Percentiles rank a stretch among this genome's conserved stretches.
Conservation (phyloP, 2,113 vertebrate genomes). For the Terrapene triunguis region DNA sequence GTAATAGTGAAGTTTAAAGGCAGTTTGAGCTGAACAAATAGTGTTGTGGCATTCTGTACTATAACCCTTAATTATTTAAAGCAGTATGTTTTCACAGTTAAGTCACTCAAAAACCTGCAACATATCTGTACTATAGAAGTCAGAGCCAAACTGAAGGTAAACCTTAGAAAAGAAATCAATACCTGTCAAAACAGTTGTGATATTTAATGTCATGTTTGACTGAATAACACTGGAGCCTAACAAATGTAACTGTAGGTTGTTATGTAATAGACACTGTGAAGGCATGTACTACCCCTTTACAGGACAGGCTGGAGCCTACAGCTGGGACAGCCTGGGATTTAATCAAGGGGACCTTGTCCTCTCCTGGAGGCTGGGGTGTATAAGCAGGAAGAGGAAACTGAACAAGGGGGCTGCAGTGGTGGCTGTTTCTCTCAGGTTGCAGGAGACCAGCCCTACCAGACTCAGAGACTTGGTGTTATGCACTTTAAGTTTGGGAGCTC, state of each 20-base stretch:
- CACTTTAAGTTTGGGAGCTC: background rate
- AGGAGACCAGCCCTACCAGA: background rate
- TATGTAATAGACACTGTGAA: background rate
- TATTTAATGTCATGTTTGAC: conserved; percentile 2
- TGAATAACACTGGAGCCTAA: conserved; percentile 3
- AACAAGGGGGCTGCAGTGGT: background rate
- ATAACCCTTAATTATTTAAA: conserved; percentile 8
- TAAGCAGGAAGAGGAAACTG: background rate
- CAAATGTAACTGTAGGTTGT: background rate
- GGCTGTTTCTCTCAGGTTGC: background rate
- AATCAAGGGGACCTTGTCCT: background rate
- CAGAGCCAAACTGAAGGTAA: background rate
- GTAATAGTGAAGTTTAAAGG: background rate
- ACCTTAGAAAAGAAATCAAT: conserved; percentile 15
- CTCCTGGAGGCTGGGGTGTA: background rate
- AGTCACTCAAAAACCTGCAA: background rate
- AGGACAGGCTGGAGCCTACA: background rate
- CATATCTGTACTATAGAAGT: background rate
- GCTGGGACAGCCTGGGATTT: background rate
- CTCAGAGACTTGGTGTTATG: background rate
- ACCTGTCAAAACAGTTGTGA: conserved; percentile 24
- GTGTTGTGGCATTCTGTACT: background rate
- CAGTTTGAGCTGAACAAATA: background rate
- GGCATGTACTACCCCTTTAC: background rate
- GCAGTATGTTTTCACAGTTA: background rate